phyloP scores from a whole-genome alignment of 2,797 vertebrate species.

The Merluccius polli region DNA sequence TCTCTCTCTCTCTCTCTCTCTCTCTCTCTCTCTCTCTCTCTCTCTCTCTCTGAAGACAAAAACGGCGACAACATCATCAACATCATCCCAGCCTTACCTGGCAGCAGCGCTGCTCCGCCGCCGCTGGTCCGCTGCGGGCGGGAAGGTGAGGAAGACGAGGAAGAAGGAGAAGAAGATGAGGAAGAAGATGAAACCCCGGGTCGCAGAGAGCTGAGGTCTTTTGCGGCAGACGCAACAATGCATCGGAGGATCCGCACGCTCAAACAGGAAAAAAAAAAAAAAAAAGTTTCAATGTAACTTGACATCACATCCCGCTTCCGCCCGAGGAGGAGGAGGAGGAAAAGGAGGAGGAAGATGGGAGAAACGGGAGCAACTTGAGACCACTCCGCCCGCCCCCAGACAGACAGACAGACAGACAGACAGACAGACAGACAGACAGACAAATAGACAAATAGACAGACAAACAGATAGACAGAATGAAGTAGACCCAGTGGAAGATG shows the following conservation, averaged over 20 bases:
- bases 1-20: conserved; percentile 1
- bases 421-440: not conserved
- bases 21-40: conserved; percentile 13
- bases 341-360: conserved; percentile 8
- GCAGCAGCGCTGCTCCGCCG: not conserved
- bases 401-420: not conserved
- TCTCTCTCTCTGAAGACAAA: not conserved
- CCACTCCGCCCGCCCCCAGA: conserved; percentile 4
- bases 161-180: not conserved
- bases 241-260: conserved; percentile 42
- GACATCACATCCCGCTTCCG: conserved; percentile 65
- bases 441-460: not conserved
- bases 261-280: too few species aligned
- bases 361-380: conserved; percentile 23
- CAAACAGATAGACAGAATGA: not conserved
- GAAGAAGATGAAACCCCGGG: not conserved
- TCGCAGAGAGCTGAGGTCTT: not conserved
- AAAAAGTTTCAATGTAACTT: conserved; percentile 45
- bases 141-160: not conserved
- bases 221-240: conserved; percentile 25
- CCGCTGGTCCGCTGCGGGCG: not conserved
- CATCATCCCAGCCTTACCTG: not conserved
- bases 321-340: conserved; percentile 33
- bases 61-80: conserved; percentile 8
- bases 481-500: too few species aligned